A percentile compares a stretch with the other conserved stretches of the same genome.
These are phyloP conservation scores for Dipodomys spectabilis DNA, from an alignment of 2,113 vertebrate genomes.

Conservation along the genomic window DNA sequence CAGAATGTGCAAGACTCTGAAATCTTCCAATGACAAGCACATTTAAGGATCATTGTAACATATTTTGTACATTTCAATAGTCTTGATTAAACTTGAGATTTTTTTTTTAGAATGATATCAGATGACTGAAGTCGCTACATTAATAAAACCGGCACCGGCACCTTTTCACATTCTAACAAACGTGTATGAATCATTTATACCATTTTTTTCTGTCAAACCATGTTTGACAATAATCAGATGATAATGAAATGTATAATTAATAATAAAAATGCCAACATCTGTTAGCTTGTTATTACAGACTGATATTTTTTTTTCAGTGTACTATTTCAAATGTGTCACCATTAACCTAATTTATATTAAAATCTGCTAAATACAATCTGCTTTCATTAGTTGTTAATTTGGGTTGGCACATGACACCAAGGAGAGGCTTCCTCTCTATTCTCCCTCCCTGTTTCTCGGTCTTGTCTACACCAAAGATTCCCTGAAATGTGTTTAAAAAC, in stretches of 20 bases:
- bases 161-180: slow-evolving; percentile 79
- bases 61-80: neutral
- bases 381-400: slow-evolving; percentile 88
- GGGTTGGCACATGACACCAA: slow-evolving; percentile 79
- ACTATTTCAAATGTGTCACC: slow-evolving; percentile 88
- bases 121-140: slow-evolving; percentile 76
- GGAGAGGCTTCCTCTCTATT: slow-evolving; percentile 75
- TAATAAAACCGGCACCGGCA: slow-evolving; percentile 81
- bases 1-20: neutral
- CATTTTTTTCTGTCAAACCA: slow-evolving; percentile 84
- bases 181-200: slow-evolving; percentile 85
- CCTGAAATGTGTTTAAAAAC: slow-evolving; percentile 76
- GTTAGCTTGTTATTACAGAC: slow-evolving; percentile 88
- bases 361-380: slow-evolving; percentile 89
- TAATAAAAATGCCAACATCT: slow-evolving; percentile 92
- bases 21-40: neutral
- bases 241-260: slow-evolving; percentile 93
- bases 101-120: slow-evolving; percentile 77
- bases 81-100: slow-evolving; percentile 63
- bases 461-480: slow-evolving; percentile 69
- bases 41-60: slow-evolving; percentile 21
- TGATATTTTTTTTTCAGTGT: slow-evolving; percentile 87
- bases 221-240: slow-evolving; percentile 91
- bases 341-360: slow-evolving; percentile 91
- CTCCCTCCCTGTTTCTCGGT: slow-evolving; percentile 46